Base-by-base conservation (phyloP, 2,113 vertebrate genomes). In the Pseudopipra pipra region DNA sequence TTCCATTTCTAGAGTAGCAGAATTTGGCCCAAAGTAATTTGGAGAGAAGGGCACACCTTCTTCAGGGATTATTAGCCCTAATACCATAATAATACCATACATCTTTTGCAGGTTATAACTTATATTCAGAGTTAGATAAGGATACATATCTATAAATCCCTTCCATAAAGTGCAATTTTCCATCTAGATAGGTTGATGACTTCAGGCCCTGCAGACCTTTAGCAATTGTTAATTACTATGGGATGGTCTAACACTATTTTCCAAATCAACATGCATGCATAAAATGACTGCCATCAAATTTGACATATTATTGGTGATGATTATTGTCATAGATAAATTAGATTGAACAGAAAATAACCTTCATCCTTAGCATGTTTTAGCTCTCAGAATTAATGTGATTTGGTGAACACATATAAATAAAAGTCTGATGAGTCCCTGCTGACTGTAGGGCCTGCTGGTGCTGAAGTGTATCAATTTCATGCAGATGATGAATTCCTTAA, bases 241-340 rank as follows among this genome's bases (percentile, higher is more conserved):
- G 95, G 85, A 97, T 11, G 86, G 90, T 98, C 98, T 98, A 98
- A 97, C 95, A 95, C 95, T 96, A 96, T 98, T 98, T 98, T 98
- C 97, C 92, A 96, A 98, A 98, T 98, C 97, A 98, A 97, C 97
- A 96, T 98, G 97, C 97, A 98, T 98, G 96, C 97, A 97, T 97
- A 97, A 98, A 98, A 98, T 98, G 96, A 98, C 98, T 98, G 96
- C 97, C 98, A 98, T 98, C 96, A 97, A 98, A 98, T 98, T 97
- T 98, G 98, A 98, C 98, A 98, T 98, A 97, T 98, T 98, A 98
- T 98, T 98, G 98, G 96, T 97, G 98, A 98, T 98, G 97, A 98
- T 98, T 98, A 98, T 98, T 98, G 98, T 98, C 98, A 98, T 95
- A 98, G 98, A 98, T 98, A 98, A 98, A 98, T 98, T 98, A 98